phyloP scores from a whole-genome alignment of 2,888 invertebrate genomes.

The Arrhopalites spinosus region DNA sequence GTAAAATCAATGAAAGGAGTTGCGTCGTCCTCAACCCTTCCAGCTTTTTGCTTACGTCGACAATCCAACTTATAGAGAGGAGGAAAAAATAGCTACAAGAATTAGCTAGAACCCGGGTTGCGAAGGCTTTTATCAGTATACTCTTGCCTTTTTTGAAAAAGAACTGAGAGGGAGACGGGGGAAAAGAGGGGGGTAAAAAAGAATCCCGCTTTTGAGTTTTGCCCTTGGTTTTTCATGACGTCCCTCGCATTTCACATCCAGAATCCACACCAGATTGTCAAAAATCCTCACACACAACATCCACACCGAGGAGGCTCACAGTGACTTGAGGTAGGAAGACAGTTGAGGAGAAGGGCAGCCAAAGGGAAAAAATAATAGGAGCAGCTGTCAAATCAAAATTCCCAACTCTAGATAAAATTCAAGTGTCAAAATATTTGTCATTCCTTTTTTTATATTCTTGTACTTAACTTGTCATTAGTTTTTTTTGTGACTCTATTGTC shows the following conservation, averaged over 20 bases:
- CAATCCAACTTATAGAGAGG: background rate
- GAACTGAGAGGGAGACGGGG: background rate
- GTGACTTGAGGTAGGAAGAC: background rate
- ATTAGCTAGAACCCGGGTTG: background rate
- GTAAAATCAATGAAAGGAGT: constrained; percentile 24
- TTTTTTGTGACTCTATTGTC: no score
- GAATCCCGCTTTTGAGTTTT: background rate
- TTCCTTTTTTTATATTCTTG: no score
- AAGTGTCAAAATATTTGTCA: background rate
- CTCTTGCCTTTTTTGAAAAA: background rate
- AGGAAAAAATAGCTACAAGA: background rate
- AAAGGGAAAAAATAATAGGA: background rate
- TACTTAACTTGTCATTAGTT: no score
- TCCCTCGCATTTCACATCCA: constrained; percentile 16
- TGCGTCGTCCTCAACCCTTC: constrained; percentile 24
- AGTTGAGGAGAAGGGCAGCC: background rate
- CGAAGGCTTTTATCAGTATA: no score
- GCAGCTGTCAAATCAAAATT: constrained; percentile 11
- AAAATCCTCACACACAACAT: constrained; percentile 13
- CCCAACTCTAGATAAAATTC: background rate
- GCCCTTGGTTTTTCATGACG: constrained; percentile 21
- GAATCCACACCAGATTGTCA: constrained; percentile 25
- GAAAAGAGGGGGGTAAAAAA: background rate
- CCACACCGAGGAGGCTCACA: background rate
- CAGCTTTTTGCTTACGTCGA: background rate